Percentiles rank a stretch among this genome's conserved stretches.
These are phyloP conservation scores for Tetropium fuscum DNA, from an alignment of 2,888 invertebrate species.

Conservation along the genomic window DNA sequence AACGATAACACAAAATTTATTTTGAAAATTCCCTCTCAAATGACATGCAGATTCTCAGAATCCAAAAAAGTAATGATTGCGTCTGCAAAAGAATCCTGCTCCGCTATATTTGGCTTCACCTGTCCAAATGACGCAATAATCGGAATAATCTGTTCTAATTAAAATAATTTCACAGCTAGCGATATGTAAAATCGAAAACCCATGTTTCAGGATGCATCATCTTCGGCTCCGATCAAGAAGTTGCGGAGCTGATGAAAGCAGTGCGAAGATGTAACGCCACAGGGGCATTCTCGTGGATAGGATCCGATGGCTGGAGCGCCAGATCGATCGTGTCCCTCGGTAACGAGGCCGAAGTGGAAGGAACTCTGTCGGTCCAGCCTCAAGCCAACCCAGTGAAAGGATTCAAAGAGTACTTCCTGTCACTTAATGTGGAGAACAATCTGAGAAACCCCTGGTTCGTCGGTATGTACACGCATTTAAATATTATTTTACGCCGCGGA, in stretches of 20 bases:
- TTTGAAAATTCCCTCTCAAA: too few species aligned
- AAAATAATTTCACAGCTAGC: too few species aligned
- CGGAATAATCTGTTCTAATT: too few species aligned
- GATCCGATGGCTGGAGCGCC: slow-evolving; percentile 97
- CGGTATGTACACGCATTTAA: slow-evolving; percentile 78
- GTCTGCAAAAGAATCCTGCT: too few species aligned
- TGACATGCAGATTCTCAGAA: too few species aligned
- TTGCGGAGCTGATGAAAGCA: slow-evolving; percentile 94
- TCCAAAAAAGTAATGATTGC: too few species aligned
- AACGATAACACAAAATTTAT: too few species aligned
- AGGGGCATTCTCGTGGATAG: slow-evolving; percentile 94
- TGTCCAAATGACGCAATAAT: too few species aligned
- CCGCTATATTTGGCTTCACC: too few species aligned
- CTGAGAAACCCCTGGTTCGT: slow-evolving; percentile 96
- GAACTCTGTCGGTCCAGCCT: slow-evolving; percentile 96
- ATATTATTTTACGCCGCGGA: too few species aligned
- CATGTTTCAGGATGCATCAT: slow-evolving; percentile 85
- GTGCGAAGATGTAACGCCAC: slow-evolving; percentile 89
- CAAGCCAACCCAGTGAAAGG: slow-evolving; percentile 90
- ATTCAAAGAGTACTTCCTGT: slow-evolving; percentile 89
- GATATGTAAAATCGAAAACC: background rate
- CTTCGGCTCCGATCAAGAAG: slow-evolving; percentile 97
- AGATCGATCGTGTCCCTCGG: slow-evolving; percentile 87
- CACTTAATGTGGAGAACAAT: slow-evolving; percentile 87
- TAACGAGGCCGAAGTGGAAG: slow-evolving; percentile 90